A percentile compares a stretch with the other conserved stretches of the same genome.
Evolutionary conservation across 2,888 invertebrate species (phyloP).

Genomic region (Acrocyrtus sp.): DNA sequence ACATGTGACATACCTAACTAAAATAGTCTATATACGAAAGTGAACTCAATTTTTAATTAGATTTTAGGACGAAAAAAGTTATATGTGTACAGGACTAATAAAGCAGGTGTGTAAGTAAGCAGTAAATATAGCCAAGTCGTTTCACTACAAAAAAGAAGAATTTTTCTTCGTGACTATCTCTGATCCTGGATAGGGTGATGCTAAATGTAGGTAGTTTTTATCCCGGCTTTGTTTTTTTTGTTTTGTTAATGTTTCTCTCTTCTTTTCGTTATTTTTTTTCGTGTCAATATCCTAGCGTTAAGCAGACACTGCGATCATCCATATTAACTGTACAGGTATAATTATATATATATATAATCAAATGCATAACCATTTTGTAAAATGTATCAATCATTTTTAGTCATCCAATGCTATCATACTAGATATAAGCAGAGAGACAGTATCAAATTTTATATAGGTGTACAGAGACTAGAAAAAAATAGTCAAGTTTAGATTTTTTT

Average conservation of each 20-base stretch:
- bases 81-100: conserved; percentile 21
- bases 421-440: conserved; percentile 35
- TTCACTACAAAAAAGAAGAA: background rate
- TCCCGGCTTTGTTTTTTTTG: conserved; percentile 38
- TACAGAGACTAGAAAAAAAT: background rate
- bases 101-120: background rate
- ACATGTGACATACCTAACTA: too few relatives aligned
- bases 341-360: background rate
- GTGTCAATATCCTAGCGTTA: conserved; percentile 18
- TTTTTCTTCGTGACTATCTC: background rate
- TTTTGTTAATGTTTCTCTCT: conserved; percentile 34
- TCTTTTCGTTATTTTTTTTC: conserved; percentile 19
- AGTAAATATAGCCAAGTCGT: background rate
- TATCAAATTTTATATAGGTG: conserved; percentile 27
- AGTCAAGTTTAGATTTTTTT: too few relatives aligned
- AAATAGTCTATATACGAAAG: too few relatives aligned
- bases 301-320: background rate
- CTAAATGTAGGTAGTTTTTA: conserved; percentile 11
- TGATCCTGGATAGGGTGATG: background rate
- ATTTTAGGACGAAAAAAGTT: conserved; percentile 24
- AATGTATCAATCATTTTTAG: background rate
- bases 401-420: conserved; percentile 6
- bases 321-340: too few relatives aligned
- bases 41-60: conserved; percentile 54
- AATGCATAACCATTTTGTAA: conserved; percentile 1